Base-by-base conservation (phyloP, 2,113 vertebrate species). In the Megaptera novaeangliae region DNA sequence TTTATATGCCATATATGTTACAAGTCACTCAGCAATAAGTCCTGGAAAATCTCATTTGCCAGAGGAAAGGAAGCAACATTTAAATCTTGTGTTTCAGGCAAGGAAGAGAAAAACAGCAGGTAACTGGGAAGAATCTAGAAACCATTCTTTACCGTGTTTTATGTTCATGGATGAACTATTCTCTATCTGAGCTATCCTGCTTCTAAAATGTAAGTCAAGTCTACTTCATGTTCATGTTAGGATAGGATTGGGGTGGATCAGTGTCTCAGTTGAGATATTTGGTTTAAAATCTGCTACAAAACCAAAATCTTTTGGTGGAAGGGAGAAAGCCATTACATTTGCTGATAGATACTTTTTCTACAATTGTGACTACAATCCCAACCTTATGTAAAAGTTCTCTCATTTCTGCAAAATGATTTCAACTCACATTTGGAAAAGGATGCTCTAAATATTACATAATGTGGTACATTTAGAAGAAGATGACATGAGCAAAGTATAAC, bases 1-100 rank as follows among this genome's bases (percentile, higher is more conserved):
- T 97, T 91, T 71, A 92, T 96, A 95, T 85, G 52, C 39, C 52
- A 91, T 44, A 57, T 97, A 95, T 94, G 85, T 95, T 95, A 91
- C 92, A 96, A 97, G 77, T 86, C 78, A 96, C 61, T 61, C 49
- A 90, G 75, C 69, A 83, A 41, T 77, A 90, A 87, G 18, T 55
- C 69, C 82, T 91, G 46, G 85, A 86, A 92, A 95, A 87, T 61
- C 49, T 86, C 52, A 85, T 94, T 96, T 94, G 7, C 87, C 52
- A 92, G 8, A 90, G 34, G 41, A 88, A 91, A 91, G 9, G 49
- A 55, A 59, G 41, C 25, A 11, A 46, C 8, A 74, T 64, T 69
- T 61, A 55, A 66, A 68, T 85, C 55, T 57, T 57, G 20, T 21
- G 5, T 92, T 91, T 94, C 29, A 61, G 57, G 25, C n/a, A 69